phyloP scores from a whole-genome alignment of 2,113 vertebrate species.

The Sylvicapra grimmia region DNA sequence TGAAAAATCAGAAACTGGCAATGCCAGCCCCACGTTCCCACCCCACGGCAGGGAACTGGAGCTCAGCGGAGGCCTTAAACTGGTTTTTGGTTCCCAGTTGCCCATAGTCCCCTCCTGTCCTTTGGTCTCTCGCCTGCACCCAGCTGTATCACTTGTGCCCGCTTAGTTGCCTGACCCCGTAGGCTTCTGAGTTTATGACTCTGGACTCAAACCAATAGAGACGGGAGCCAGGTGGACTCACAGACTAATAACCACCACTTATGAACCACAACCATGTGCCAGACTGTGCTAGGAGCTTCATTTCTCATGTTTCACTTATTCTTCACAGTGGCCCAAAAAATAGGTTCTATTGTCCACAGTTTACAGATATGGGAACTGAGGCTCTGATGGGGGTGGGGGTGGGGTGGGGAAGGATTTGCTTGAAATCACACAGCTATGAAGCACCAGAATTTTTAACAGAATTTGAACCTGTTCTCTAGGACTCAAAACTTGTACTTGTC shows the following conservation, averaged over 20 bases:
- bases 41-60: background rate
- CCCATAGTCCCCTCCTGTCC: background rate
- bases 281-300: background rate
- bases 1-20: background rate
- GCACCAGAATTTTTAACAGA: background rate
- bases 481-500: background rate
- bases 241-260: background rate
- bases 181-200: background rate
- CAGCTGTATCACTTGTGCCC: background rate
- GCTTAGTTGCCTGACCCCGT: background rate
- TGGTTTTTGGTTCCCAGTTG: background rate
- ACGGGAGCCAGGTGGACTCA: background rate
- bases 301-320: background rate
- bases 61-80: background rate
- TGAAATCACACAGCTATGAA: background rate
- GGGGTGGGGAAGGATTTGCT: background rate
- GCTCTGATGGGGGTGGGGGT: background rate
- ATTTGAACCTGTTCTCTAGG: background rate
- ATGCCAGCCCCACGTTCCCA: background rate
- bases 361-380: background rate
- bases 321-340: background rate
- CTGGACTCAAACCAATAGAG: background rate
- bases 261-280: rapidly evolving
- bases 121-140: background rate
- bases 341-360: background rate